These are phyloP conservation scores for Cherax destructor DNA, from an alignment of 1,140 invertebrate species.

Conservation along the genomic window DNA sequence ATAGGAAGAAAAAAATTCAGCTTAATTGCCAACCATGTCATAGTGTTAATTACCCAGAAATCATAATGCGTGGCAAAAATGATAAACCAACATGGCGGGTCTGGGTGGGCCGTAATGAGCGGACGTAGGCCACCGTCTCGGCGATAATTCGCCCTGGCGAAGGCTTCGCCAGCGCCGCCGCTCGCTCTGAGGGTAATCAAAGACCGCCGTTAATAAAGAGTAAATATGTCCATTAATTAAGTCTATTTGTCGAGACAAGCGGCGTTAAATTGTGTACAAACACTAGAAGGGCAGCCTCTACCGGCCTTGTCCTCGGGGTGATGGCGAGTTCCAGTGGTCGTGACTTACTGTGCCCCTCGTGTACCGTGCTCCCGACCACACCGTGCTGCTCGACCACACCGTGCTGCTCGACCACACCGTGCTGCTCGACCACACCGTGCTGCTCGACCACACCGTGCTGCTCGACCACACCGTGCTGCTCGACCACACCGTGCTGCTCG, in stretches of 20 bases:
- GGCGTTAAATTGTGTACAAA: constrained; percentile 61
- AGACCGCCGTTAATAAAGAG: constrained; percentile 59
- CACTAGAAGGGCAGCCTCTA: constrained; percentile 47
- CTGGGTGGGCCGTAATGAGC: constrained; percentile 31
- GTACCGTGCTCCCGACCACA: no score
- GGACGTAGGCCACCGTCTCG: background rate
- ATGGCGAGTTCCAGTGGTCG: no score
- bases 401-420: no score
- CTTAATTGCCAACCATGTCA: constrained; percentile 56
- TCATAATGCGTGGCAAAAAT: constrained; percentile 43
- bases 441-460: no score
- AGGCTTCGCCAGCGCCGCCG: background rate
- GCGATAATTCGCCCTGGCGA: background rate
- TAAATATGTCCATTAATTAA: constrained; percentile 63
- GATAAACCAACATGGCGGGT: constrained; percentile 38
- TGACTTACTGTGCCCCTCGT: no score
- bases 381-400: no score
- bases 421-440: no score
- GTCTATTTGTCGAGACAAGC: constrained; percentile 58
- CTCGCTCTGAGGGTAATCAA: constrained; percentile 41
- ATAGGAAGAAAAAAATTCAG: background rate
- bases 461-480: no score
- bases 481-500: no score
- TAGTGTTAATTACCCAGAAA: constrained; percentile 53
- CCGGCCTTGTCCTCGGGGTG: background rate